Evolutionary conservation across 1,140 invertebrate species (phyloP).

Genomic region (Drosophila erecta): DNA sequence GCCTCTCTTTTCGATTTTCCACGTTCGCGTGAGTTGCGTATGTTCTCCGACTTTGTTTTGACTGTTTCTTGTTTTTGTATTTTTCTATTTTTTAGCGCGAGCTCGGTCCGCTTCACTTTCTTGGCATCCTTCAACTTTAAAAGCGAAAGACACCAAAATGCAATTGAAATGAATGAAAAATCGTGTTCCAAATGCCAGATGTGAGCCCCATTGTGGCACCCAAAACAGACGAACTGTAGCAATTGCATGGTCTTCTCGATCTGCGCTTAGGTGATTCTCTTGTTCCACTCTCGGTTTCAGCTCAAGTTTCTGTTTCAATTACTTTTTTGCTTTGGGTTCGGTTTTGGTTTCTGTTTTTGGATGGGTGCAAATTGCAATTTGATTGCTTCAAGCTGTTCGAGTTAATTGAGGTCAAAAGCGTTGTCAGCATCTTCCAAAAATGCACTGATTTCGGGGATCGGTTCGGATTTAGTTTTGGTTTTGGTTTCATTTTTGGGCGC

Average conservation of each 20-base stretch:
- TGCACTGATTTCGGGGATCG: slow-evolving; percentile 40
- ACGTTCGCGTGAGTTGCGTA: slow-evolving; percentile 63
- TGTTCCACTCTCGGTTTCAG: slow-evolving; percentile 49
- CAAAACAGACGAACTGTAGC: slow-evolving; percentile 61
- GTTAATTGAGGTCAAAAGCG: slow-evolving; percentile 76
- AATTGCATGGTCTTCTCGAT: slow-evolving; percentile 64
- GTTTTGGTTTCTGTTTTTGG: slow-evolving; percentile 27
- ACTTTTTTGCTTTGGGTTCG: slow-evolving; percentile 22
- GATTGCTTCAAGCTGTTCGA: slow-evolving; percentile 57
- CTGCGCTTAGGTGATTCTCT: slow-evolving; percentile 47
- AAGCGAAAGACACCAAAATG: slow-evolving; percentile 58
- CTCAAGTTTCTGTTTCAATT: slow-evolving; percentile 41
- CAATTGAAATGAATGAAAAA: slow-evolving; percentile 61
- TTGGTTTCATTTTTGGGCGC: neutral
- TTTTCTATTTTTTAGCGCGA: neutral
- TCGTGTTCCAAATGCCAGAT: slow-evolving; percentile 78
- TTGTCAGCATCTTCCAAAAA: slow-evolving; percentile 67
- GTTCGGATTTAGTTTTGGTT: slow-evolving; percentile 1
- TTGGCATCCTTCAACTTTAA: slow-evolving; percentile 75
- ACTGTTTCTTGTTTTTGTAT: neutral
- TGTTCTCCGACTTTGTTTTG: slow-evolving; percentile 34
- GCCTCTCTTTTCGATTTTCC: slow-evolving; percentile 76
- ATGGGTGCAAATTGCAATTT: slow-evolving; percentile 73
- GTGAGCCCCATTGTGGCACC: slow-evolving; percentile 45
- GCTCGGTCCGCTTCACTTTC: slow-evolving; percentile 60